phyloP scores from a whole-genome alignment of 2,113 vertebrate species.

The Hystrix cristata region DNA sequence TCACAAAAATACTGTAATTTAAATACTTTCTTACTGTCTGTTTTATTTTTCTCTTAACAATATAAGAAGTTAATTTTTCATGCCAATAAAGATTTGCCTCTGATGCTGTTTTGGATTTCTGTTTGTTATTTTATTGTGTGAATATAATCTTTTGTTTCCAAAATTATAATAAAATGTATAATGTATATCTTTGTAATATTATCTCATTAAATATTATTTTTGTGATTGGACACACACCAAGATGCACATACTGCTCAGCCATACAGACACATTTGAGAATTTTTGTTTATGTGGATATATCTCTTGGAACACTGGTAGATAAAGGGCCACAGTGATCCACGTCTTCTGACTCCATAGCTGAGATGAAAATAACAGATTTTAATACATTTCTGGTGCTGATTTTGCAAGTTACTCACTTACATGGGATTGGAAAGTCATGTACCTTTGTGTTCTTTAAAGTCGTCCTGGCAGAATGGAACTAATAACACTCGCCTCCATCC shows the following conservation, averaged over 20 bases:
- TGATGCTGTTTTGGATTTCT: constrained; percentile 19
- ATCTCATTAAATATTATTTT: neutral
- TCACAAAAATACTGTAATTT: neutral
- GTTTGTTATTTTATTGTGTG: neutral
- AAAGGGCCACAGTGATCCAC: neutral
- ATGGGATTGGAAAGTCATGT: neutral
- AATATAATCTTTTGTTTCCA: neutral
- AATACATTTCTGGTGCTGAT: neutral
- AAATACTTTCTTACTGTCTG: neutral
- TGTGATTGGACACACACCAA: neutral
- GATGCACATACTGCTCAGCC: neutral
- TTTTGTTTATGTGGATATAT: neutral
- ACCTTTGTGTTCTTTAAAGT: neutral
- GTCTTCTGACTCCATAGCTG: neutral
- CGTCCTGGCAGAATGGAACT: neutral
- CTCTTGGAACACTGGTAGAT: neutral
- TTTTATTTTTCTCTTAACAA: constrained; percentile 42
- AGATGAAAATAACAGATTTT: constrained; percentile 15
- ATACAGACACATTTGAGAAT: neutral
- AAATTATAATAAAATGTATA: neutral
- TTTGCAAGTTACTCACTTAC: constrained; percentile 41
- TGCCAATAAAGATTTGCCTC: neutral
- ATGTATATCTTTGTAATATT: neutral
- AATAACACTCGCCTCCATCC: neutral
- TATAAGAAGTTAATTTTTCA: neutral